Conservation (phyloP, 2,888 invertebrate genomes). For the Brachycybe producta region DNA sequence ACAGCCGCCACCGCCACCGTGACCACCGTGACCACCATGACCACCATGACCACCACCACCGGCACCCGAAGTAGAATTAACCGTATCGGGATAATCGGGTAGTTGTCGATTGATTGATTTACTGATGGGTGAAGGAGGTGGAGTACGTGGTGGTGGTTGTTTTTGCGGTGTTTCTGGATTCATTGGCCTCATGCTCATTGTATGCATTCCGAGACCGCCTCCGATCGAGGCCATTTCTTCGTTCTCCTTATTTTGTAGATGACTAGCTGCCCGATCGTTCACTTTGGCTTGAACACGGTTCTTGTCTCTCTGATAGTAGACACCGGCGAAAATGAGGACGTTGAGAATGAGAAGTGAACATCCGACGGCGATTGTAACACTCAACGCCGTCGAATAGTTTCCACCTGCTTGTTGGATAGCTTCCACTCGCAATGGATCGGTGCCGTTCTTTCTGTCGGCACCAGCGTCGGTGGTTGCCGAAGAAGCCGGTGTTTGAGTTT, state of each 20-base stretch:
- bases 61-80: not conserved
- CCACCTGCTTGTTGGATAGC: conserved; percentile 13
- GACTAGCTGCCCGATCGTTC: conserved; percentile 16
- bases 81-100: conserved; percentile 12
- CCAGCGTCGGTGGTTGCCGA: not conserved
- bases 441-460: conserved; percentile 13
- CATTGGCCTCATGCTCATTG: conserved; percentile 7
- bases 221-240: conserved; percentile 13
- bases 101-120: conserved; percentile 11
- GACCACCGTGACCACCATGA: not conserved
- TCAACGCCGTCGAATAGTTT: conserved; percentile 68
- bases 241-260: conserved; percentile 17
- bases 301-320: conserved; percentile 61
- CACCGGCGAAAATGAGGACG: conserved; percentile 83
- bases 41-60: not conserved
- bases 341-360: conserved; percentile 82
- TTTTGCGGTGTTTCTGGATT: conserved; percentile 18
- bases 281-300: conserved; percentile 21
- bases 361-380: conserved; percentile 87
- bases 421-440: conserved; percentile 16
- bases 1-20: not conserved
- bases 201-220: conserved; percentile 12
- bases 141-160: conserved; percentile 17
- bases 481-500: conserved; percentile 4
- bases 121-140: conserved; percentile 20